Conservation (phyloP, 2,888 invertebrate genomes). For the Diplazon laetatorius region DNA sequence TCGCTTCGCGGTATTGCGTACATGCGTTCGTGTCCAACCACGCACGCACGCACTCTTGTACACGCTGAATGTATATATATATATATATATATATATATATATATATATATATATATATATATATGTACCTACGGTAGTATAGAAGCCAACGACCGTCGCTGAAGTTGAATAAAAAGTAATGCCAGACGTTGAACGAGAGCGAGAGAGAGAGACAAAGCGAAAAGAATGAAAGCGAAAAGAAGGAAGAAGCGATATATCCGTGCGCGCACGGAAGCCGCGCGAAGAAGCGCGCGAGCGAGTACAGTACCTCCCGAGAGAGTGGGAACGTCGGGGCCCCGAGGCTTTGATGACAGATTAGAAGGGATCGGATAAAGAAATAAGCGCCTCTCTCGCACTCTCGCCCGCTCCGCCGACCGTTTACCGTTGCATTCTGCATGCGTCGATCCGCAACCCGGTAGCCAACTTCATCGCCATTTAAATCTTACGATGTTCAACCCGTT, state of each 20-base stretch:
- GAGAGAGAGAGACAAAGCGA: constrained; percentile 4
- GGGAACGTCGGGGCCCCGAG: constrained; percentile 72
- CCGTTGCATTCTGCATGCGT: constrained; percentile 21
- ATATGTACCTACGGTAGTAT: too few species aligned
- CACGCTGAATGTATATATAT: constrained; percentile 27
- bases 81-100: constrained; percentile 25
- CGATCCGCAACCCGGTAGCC: constrained; percentile 38
- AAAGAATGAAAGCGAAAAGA: constrained; percentile 29
- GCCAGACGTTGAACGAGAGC: constrained; percentile 28
- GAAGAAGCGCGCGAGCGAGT: constrained; percentile 55
- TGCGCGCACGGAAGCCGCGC: constrained; percentile 56
- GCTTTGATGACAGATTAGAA: constrained; percentile 79
- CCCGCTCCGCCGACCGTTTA: constrained; percentile 6
- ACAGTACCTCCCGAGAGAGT: too few species aligned
- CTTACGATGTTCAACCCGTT: neutral
- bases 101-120: too few species aligned
- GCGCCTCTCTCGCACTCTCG: constrained; percentile 45
- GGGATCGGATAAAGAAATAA: constrained; percentile 65
- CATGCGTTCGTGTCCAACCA: constrained; percentile 28
- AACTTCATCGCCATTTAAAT: neutral
- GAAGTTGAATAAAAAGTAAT: constrained; percentile 35
- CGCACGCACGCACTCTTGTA: constrained; percentile 21
- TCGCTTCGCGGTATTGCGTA: constrained; percentile 51
- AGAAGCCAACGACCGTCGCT: constrained; percentile 13
- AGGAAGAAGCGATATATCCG: constrained; percentile 30